Conservation (phyloP, 2,113 vertebrate species). For the Mustelus asterias region DNA sequence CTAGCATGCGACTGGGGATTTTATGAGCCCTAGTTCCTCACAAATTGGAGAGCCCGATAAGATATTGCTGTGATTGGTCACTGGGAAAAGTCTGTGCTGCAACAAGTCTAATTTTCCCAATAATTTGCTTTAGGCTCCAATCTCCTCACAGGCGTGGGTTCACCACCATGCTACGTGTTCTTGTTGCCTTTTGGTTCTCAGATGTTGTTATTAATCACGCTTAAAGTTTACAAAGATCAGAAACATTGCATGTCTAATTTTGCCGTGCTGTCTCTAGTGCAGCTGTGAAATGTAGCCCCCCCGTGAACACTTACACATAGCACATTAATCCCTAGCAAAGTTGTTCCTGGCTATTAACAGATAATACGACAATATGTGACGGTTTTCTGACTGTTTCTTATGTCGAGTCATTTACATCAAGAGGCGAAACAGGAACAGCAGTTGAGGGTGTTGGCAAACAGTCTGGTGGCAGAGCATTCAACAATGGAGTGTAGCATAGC, state of each 20-base stretch:
- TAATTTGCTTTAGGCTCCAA: background rate
- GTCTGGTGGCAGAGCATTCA: background rate
- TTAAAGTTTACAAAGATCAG: no score
- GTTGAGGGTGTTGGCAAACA: background rate
- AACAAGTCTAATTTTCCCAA: background rate
- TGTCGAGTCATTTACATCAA: background rate
- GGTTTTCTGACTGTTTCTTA: background rate
- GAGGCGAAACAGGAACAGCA: background rate
- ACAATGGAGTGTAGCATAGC: background rate
- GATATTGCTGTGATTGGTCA: background rate
- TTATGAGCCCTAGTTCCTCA: background rate
- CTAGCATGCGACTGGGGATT: background rate
- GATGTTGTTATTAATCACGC: no score
- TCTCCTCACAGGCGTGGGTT: no score
- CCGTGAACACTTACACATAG: no score
- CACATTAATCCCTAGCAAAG: no score
- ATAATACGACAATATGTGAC: background rate
- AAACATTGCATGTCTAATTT: no score
- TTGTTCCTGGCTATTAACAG: no score
- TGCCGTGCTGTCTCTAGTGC: no score
- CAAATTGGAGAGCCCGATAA: background rate
- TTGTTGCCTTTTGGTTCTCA: no score
- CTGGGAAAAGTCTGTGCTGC: background rate
- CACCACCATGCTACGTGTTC: no score
- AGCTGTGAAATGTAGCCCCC: no score